Conservation (phyloP, 1,140 invertebrate genomes). For the Bacillus rossius region DNA sequence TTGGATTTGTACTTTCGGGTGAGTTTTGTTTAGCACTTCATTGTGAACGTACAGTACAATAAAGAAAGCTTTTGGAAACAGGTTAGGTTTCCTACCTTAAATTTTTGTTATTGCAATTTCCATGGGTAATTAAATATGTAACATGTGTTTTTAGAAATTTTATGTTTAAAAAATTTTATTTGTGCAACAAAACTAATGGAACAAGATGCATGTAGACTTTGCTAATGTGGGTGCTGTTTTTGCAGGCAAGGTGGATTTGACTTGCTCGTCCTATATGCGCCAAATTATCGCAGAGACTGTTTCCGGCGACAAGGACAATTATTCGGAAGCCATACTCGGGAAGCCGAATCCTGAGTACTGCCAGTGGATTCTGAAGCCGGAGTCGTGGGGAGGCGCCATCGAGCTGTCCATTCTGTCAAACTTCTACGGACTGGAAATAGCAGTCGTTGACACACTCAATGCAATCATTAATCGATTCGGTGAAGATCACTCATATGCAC, state of each 20-base stretch:
- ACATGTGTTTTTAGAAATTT: too few relatives aligned
- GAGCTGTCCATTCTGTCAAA: slow-evolving; percentile 86
- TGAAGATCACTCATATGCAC: slow-evolving; percentile 80
- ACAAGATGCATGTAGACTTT: too few relatives aligned
- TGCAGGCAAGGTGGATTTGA: slow-evolving; percentile 65
- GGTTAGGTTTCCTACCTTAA: too few relatives aligned
- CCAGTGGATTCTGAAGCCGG: slow-evolving; percentile 74
- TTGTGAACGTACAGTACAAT: too few relatives aligned
- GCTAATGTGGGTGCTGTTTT: slow-evolving; percentile 14
- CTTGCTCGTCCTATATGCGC: slow-evolving; percentile 65
- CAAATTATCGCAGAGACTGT: slow-evolving; percentile 83
- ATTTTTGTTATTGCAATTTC: background rate
- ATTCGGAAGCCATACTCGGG: slow-evolving; percentile 82
- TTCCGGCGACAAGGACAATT: slow-evolving; percentile 64
- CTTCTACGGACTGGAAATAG: slow-evolving; percentile 88
- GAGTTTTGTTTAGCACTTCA: slow-evolving; percentile 36
- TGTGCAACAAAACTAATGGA: too few relatives aligned
- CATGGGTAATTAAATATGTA: background rate
- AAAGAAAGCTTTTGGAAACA: too few relatives aligned
- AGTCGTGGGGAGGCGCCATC: slow-evolving; percentile 94
- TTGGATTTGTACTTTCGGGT: slow-evolving; percentile 59
- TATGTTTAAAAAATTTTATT: too few relatives aligned
- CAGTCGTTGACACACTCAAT: slow-evolving; percentile 88
- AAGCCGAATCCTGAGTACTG: slow-evolving; percentile 83
- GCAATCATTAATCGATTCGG: slow-evolving; percentile 89